Evolutionary conservation across 2,888 invertebrate genomes (phyloP).

Genomic region (Latheticus oryzae): DNA sequence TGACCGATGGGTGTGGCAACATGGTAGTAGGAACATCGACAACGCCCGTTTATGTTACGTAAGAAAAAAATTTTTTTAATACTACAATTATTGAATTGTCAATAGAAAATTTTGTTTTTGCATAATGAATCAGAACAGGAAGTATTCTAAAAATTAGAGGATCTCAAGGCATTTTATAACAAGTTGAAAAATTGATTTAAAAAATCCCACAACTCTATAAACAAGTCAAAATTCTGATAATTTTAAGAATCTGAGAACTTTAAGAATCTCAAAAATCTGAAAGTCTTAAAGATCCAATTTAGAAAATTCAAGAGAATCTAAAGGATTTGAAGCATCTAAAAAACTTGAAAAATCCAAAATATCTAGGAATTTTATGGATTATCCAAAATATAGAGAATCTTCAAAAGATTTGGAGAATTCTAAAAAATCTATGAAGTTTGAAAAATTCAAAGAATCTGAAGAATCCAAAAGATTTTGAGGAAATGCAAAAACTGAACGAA

Average conservation of each 20-base stretch:
- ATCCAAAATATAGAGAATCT: neutral
- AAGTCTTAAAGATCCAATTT: neutral
- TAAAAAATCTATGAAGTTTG: neutral
- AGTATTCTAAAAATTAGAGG: too few species aligned
- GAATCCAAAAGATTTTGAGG: neutral
- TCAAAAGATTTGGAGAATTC: neutral
- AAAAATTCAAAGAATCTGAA: neutral
- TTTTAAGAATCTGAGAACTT: too few species aligned
- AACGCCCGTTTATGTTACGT: conserved; percentile 29
- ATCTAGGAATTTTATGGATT: neutral
- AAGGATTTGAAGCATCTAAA: neutral
- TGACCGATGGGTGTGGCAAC: conserved; percentile 17
- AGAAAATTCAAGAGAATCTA: neutral
- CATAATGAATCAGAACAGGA: too few species aligned
- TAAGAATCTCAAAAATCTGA: neutral
- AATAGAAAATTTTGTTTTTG: too few species aligned
- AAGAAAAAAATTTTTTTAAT: conserved; percentile 20
- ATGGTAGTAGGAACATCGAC: conserved; percentile 19
- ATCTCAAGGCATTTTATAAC: too few species aligned
- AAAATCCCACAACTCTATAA: too few species aligned
- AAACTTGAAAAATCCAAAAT: neutral
- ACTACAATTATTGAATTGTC: too few species aligned
- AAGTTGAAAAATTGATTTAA: too few species aligned
- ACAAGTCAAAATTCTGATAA: too few species aligned
- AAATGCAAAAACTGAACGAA: neutral